A percentile compares a stretch with the other conserved stretches of the same genome.
phyloP scores from a whole-genome alignment of 2,888 invertebrate species.

The Blomia tropicalis region DNA sequence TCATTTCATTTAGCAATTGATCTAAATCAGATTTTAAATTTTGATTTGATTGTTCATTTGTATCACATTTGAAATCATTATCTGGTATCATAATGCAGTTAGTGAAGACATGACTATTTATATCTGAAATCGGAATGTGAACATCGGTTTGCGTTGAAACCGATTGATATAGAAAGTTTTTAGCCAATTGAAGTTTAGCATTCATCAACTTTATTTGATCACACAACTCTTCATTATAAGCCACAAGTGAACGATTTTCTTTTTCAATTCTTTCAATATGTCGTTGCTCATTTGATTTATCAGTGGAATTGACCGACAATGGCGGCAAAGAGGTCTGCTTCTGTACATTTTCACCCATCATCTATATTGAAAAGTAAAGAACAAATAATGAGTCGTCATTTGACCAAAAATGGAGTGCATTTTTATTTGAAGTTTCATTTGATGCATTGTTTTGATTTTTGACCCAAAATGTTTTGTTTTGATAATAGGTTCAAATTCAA shows the following conservation, averaged over 20 bases:
- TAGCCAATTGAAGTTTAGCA: conserved; percentile 22
- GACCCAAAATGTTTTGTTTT: too few relatives aligned
- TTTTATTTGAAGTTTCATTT: too few relatives aligned
- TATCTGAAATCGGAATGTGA: not conserved
- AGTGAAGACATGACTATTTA: not conserved
- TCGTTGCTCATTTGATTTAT: too few relatives aligned
- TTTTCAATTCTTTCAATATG: not conserved
- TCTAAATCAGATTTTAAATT: not conserved
- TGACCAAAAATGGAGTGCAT: too few relatives aligned
- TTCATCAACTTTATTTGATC: conserved; percentile 23
- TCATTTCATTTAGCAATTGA: not conserved
- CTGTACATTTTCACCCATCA: too few relatives aligned
- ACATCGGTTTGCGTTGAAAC: not conserved
- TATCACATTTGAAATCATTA: not conserved
- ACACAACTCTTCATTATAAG: conserved; percentile 22
- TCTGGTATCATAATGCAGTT: conserved; percentile 1
- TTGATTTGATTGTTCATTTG: not conserved
- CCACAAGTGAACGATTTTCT: not conserved
- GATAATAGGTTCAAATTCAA: too few relatives aligned
- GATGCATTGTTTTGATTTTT: too few relatives aligned
- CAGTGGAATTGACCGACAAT: too few relatives aligned
- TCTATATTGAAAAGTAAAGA: too few relatives aligned
- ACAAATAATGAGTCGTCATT: too few relatives aligned
- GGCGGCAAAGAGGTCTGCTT: too few relatives aligned
- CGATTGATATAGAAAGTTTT: conserved; percentile 7